Percentiles rank a stretch among this genome's conserved stretches.
These are phyloP conservation scores for Steinernema khuongi DNA, from an alignment of 1,140 invertebrate species.

Conservation along the genomic window DNA sequence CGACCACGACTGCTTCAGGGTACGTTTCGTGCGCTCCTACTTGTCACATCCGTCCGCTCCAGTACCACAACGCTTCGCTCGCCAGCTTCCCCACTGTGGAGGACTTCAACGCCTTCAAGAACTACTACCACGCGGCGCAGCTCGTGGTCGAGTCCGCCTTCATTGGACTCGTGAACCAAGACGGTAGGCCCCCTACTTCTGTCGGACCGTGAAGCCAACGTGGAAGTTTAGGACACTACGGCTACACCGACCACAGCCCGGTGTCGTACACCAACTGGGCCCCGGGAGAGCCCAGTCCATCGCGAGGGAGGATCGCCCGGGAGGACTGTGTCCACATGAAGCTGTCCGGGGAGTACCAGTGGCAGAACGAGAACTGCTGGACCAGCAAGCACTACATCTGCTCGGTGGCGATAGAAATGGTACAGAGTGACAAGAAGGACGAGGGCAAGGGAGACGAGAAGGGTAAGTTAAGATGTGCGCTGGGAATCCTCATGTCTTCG, in stretches of 20 bases:
- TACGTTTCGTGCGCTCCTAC: background rate
- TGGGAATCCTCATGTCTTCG: too few species aligned
- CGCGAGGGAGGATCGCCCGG: background rate
- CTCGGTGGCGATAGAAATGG: background rate
- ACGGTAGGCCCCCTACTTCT: background rate
- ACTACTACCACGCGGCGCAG: background rate
- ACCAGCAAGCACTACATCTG: conserved; percentile 5
- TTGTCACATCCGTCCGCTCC: background rate
- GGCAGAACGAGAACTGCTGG: background rate
- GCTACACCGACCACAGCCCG: background rate
- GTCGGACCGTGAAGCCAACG: background rate
- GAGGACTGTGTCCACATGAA: background rate
- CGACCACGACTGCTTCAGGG: conserved; percentile 4
- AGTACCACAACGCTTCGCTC: background rate
- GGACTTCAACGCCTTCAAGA: background rate
- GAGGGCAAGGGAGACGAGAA: background rate
- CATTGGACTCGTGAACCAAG: background rate
- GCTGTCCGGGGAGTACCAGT: background rate
- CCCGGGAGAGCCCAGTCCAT: background rate
- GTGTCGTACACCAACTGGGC: background rate
- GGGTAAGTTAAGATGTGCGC: too few species aligned
- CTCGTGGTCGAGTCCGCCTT: background rate
- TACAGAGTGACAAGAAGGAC: background rate
- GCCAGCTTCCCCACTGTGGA: background rate
- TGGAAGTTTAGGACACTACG: background rate